These are phyloP conservation scores for Pteronotus mesoamericanus DNA, from an alignment of 2,797 vertebrate species.

Conservation along the genomic window DNA sequence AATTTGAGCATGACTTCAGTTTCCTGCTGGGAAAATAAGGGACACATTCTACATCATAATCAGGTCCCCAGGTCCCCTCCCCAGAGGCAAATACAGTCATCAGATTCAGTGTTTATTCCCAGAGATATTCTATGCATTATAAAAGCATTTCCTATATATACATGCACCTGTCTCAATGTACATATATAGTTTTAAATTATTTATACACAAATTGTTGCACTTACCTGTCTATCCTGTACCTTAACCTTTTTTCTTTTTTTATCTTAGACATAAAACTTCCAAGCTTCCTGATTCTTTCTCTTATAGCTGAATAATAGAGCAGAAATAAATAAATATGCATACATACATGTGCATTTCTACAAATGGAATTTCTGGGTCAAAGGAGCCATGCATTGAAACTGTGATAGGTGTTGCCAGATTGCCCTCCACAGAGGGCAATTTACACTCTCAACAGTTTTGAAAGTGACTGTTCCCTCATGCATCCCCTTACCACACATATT, in stretches of 20 bases:
- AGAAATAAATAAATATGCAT: not conserved
- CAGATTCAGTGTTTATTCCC: not conserved
- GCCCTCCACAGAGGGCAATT: not conserved
- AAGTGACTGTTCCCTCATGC: not conserved
- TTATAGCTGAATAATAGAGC: not conserved
- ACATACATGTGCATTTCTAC: not conserved
- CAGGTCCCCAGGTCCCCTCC: not conserved
- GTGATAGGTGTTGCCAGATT: not conserved
- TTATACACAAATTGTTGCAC: not conserved
- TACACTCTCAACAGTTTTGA: not conserved
- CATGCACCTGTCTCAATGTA: not conserved
- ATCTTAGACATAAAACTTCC: not conserved
- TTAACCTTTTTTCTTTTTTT: not conserved
- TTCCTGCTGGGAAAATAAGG: not conserved
- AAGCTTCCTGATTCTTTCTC: not conserved
- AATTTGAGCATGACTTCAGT: not conserved
- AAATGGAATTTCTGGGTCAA: not conserved
- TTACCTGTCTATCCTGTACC: not conserved
- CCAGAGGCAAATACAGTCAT: not conserved
- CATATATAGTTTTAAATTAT: not conserved
- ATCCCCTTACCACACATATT: not conserved
- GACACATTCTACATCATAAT: not conserved
- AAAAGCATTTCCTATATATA: not conserved
- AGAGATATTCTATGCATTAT: not conserved
- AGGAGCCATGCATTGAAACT: not conserved